phyloP scores from a whole-genome alignment of 2,113 vertebrate genomes.

The Alethe castanea region DNA sequence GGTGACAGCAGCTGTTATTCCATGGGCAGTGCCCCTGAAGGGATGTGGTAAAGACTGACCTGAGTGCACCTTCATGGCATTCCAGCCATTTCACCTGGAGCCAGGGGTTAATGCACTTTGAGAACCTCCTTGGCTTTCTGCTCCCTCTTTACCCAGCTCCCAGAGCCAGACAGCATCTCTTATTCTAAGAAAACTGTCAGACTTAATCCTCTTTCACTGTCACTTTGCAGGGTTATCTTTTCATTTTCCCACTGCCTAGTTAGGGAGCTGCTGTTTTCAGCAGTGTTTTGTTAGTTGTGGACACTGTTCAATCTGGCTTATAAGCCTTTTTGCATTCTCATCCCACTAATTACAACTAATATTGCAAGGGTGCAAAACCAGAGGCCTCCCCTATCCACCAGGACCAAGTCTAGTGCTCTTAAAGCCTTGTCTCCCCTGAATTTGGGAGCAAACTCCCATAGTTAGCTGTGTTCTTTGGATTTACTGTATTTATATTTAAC shows the following conservation, averaged over 20 bases:
- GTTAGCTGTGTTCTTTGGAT: neutral
- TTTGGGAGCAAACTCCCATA: neutral
- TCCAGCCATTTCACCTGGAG: neutral
- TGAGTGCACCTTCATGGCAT: neutral
- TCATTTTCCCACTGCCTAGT: neutral
- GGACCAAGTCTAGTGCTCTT: neutral
- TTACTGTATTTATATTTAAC: neutral
- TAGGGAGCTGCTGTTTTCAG: neutral
- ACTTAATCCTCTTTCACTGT: neutral
- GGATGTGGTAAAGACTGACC: neutral
- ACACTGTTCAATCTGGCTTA: neutral
- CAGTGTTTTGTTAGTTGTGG: neutral
- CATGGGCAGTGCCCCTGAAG: rapidly evolving
- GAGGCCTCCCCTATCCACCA: neutral
- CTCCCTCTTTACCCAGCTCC: neutral
- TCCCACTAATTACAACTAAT: neutral
- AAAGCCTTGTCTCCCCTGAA: neutral
- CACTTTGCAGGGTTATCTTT: rapidly evolving
- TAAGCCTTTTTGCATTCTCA: neutral
- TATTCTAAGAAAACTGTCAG: neutral
- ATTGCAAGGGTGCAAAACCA: neutral
- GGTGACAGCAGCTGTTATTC: neutral
- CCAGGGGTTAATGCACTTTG: neutral
- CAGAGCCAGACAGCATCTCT: neutral
- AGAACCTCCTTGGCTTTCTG: neutral